Evolutionary conservation across 2,113 vertebrate species (phyloP), one percentile per base, ranked within the genome.

Genomic region (Rhinoptilus africanus): DNA sequence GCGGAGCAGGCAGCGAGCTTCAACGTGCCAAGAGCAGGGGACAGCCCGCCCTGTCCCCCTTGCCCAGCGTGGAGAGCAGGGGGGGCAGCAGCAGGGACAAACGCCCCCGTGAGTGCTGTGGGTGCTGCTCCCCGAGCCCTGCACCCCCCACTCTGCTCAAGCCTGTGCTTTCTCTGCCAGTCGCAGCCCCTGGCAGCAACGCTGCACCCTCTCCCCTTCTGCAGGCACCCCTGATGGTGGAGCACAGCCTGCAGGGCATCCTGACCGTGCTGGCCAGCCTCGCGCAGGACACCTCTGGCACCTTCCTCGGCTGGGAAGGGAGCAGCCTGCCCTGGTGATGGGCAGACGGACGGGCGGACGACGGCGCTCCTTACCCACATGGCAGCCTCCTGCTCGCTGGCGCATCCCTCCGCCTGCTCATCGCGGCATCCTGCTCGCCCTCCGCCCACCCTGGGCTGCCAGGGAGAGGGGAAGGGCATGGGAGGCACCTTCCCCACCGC

Each of bases 271-370:
- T 98, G 63, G 72, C 83, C 45, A 69, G 87, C 32, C 95, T 98
- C 51, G 97, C 95, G 0, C 96, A 96, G n/a, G 87, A 96, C 30
- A 39, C 95, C 41, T 93, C 92, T 3, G 93, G 96, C 20, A 34
- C 93, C 32, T 96, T 98, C 71, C 86, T 98, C 3, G 89, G 97
- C 94, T 97, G 97, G 96, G 93, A 98, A 89, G 98, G 97, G 41
- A 97, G 91, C 30, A 64, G 43, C 30, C 87, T 98, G 86, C 97
- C 96, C 53, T 98, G 97, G 97, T 98, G 92, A 98, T 2, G 26
- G 56, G 48, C 73, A 48, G 41, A 60, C 0, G 3, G 23, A 59
- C 1, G 8, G 41, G 50, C 21, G 8, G 20, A 57, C 1, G 22
- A 84, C 0, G 0, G 17, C 0, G 0, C 22, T 27, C 71, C 72